Percentiles rank a stretch among this genome's conserved stretches.
Evolutionary conservation across 2,797 vertebrate genomes (phyloP).

Genomic region (Lepus townsendii): DNA sequence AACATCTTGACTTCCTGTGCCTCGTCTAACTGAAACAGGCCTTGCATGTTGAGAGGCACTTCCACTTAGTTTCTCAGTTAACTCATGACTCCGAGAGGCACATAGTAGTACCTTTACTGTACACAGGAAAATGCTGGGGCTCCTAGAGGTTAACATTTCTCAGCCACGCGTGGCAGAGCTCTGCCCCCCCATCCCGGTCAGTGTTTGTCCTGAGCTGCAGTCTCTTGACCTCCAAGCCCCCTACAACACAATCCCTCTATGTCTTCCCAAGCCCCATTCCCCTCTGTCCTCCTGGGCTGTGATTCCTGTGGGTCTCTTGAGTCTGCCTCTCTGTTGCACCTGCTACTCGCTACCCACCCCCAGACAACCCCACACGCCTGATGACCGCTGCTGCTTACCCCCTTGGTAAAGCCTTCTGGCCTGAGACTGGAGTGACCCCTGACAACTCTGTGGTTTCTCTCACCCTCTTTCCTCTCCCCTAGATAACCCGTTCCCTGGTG

Average conservation of each 20-base stretch:
- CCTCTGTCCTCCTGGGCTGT: not conserved
- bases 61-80: slow-evolving; percentile 11
- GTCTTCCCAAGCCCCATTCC: slow-evolving; percentile 36
- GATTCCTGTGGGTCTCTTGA: slow-evolving; percentile 21
- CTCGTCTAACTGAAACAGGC: not conserved
- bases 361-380: slow-evolving; percentile 1
- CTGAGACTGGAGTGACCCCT: slow-evolving; percentile 27
- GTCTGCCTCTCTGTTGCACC: not conserved
- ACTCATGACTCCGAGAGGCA: not conserved
- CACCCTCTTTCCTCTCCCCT: slow-evolving; percentile 13
- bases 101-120: not conserved
- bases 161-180: not conserved
- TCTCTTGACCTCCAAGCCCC: not conserved
- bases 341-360: not conserved
- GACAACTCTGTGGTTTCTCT: not conserved
- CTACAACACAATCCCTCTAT: not conserved
- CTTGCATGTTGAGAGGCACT: slow-evolving; percentile 17
- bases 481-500: slow-evolving; percentile 93
- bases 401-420: not conserved
- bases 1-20: not conserved
- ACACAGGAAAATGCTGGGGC: slow-evolving; percentile 49
- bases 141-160: slow-evolving; percentile 34
- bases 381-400: not conserved
- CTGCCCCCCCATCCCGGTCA: not conserved
- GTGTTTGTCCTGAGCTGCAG: not conserved